Conservation (phyloP, 64 coral and sea anemone genomes). For the Hydrozoanthus tunicans region DNA sequence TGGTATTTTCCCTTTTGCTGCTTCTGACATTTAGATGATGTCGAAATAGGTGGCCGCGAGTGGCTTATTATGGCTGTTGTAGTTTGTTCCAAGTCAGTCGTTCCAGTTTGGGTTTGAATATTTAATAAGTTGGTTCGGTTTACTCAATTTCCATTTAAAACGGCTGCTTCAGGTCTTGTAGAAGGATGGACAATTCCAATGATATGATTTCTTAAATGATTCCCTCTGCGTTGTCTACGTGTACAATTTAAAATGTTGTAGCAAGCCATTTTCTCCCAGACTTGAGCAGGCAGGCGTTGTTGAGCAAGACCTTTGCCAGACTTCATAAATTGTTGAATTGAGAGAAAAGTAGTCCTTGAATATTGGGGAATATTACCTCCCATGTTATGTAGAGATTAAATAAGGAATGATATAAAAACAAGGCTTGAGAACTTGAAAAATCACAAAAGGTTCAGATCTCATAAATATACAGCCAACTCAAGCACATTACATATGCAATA, state of each 20-base stretch:
- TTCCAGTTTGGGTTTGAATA: neutral
- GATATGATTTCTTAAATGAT: slow-evolving; percentile 43
- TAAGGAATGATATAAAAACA: slow-evolving; percentile 5
- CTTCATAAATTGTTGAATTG: slow-evolving; percentile 3
- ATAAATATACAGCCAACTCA: slow-evolving; percentile 4
- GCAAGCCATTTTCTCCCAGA: slow-evolving; percentile 49
- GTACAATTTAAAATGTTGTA: slow-evolving; percentile 44
- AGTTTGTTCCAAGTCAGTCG: neutral
- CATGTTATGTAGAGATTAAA: neutral
- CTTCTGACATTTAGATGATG: slow-evolving; percentile 11
- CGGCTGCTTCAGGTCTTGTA: slow-evolving; percentile 11
- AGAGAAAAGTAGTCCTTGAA: neutral
- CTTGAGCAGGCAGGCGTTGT: neutral
- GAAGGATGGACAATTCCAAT: slow-evolving; percentile 35
- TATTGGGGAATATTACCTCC: slow-evolving; percentile 1
- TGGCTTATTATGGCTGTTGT: neutral
- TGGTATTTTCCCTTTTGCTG: slow-evolving; percentile 40
- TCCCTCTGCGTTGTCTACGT: slow-evolving; percentile 42
- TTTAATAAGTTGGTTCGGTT: slow-evolving; percentile 13
- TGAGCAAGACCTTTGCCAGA: slow-evolving; percentile 2
- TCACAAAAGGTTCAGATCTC: slow-evolving; percentile 6
- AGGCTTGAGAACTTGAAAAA: slow-evolving; percentile 9
- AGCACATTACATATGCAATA: neutral
- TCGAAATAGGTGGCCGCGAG: neutral
- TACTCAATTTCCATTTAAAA: slow-evolving; percentile 8